A percentile compares a stretch with the other conserved stretches of the same genome.
Conservation (phyloP, 2,113 vertebrate genomes). For the Anseranas semipalmata region DNA sequence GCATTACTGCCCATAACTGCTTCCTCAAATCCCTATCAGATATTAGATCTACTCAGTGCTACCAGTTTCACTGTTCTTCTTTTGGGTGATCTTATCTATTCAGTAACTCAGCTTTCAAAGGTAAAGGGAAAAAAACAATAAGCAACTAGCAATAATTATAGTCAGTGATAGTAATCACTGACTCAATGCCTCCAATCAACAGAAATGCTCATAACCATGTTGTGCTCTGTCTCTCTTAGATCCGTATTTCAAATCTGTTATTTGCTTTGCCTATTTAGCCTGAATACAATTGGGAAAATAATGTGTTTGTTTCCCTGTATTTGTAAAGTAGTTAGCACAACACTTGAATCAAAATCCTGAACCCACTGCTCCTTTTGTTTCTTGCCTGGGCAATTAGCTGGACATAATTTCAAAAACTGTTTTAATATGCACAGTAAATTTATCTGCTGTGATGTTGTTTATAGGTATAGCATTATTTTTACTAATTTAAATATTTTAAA, state of each 20-base stretch:
- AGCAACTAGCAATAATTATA: too few species aligned
- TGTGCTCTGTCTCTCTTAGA: background rate
- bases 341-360: background rate
- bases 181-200: background rate
- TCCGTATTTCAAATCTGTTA: background rate
- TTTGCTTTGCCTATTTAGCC: background rate
- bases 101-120: background rate
- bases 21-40: background rate
- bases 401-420: accelerated
- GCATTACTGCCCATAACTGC: background rate
- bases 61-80: background rate
- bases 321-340: background rate
- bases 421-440: background rate
- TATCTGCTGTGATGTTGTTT: background rate
- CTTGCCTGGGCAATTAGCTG: background rate
- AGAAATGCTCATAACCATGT: accelerated
- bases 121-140: background rate
- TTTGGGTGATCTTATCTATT: background rate
- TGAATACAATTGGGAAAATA: background rate
- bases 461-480: accelerated
- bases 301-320: background rate
- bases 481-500: background rate
- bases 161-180: background rate
- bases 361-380: background rate
- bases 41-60: background rate